phyloP scores from a whole-genome alignment of 2,888 invertebrate genomes.

The Phalera bucephala region DNA sequence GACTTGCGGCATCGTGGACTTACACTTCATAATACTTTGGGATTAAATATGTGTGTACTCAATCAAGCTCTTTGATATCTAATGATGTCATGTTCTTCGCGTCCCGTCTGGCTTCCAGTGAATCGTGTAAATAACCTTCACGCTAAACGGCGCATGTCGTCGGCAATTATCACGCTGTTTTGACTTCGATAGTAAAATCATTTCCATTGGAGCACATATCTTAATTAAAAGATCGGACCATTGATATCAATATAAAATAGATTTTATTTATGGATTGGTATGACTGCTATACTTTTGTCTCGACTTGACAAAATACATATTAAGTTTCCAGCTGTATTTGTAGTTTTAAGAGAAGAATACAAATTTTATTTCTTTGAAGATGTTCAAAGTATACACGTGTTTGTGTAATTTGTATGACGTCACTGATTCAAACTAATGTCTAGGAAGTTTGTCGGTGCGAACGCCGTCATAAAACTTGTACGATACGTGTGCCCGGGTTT shows the following conservation, averaged over 20 bases:
- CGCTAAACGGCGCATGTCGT: conserved; percentile 49
- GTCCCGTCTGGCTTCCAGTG: conserved; percentile 48
- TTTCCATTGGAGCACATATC: background rate
- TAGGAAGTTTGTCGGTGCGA: conserved; percentile 37
- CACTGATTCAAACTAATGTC: conserved; percentile 32
- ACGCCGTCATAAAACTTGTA: conserved; percentile 47
- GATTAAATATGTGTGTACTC: conserved; percentile 27
- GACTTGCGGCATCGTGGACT: conserved; percentile 37
- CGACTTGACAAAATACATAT: too few species aligned
- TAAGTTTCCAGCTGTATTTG: too few species aligned
- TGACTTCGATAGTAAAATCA: conserved; percentile 30
- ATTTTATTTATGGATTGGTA: too few species aligned
- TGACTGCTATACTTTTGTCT: too few species aligned
- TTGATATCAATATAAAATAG: background rate
- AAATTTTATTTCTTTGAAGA: too few species aligned
- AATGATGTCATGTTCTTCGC: conserved; percentile 53
- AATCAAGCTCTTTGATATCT: conserved; percentile 39
- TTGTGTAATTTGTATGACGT: conserved; percentile 34
- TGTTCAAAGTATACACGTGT: too few species aligned
- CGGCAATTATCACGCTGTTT: conserved; percentile 35
- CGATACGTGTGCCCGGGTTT: conserved; percentile 39
- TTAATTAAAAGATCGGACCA: background rate
- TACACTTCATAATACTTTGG: conserved; percentile 26
- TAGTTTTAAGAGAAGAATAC: too few species aligned
- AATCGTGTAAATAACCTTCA: conserved; percentile 56